Conservation (phyloP, 2,888 invertebrate genomes). For the Drosophila mimetica region DNA sequence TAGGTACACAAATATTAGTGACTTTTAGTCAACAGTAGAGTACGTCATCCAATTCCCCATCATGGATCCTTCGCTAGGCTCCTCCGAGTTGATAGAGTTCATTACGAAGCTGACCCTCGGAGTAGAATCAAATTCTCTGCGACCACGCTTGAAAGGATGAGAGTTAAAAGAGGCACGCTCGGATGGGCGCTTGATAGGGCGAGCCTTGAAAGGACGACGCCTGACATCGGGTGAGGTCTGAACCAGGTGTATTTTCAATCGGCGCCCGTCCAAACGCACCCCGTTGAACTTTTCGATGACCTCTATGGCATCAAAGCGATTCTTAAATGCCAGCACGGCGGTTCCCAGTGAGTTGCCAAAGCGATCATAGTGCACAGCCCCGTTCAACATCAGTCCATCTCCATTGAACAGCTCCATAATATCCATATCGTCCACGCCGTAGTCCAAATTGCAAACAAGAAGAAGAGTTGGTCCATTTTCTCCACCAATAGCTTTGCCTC, state of each 20-base stretch:
- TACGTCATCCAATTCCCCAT: no score
- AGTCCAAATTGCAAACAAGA: conserved; percentile 1
- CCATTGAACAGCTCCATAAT: background rate
- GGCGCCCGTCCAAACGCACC: background rate
- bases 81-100: no score
- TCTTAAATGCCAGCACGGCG: background rate
- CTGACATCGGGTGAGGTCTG: background rate
- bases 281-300: background rate
- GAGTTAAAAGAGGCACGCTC: background rate
- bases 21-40: no score
- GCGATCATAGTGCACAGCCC: background rate
- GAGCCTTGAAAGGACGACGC: background rate
- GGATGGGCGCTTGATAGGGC: background rate
- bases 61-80: no score
- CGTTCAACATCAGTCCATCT: background rate
- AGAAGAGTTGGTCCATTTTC: background rate
- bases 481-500: no score
- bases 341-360: conserved; percentile 1
- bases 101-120: no score
- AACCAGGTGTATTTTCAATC: background rate
- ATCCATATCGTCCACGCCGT: background rate
- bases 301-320: background rate
- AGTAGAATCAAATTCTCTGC: no score
- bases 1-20: no score
- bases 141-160: background rate